These are phyloP conservation scores for Mellilla xanthometata DNA, from an alignment of 2,888 invertebrate species.

Conservation along the genomic window DNA sequence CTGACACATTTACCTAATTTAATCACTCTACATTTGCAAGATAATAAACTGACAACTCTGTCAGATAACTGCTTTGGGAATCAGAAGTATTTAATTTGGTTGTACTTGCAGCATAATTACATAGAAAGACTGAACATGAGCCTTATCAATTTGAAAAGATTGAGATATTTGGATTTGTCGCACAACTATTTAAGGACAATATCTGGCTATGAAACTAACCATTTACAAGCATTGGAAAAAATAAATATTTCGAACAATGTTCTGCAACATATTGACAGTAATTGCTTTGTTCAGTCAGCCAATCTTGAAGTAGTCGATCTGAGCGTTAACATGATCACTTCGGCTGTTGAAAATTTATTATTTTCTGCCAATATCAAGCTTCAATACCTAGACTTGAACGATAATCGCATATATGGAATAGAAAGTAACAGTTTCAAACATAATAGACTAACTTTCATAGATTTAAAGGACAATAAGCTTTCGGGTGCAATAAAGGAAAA, in stretches of 20 bases:
- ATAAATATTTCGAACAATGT: slow-evolving; percentile 60
- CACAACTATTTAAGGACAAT: slow-evolving; percentile 48
- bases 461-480: slow-evolving; percentile 56
- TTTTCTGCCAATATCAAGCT: slow-evolving; percentile 54
- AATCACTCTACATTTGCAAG: slow-evolving; percentile 47
- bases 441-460: slow-evolving; percentile 45
- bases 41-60: slow-evolving; percentile 48
- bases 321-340: slow-evolving; percentile 53
- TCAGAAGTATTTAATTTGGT: slow-evolving; percentile 40
- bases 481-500: slow-evolving; percentile 45
- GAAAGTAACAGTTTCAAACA: slow-evolving; percentile 54
- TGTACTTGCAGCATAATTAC: slow-evolving; percentile 53
- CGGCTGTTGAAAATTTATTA: slow-evolving; percentile 48
- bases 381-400: slow-evolving; percentile 49
- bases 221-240: slow-evolving; percentile 43
- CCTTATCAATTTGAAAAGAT: slow-evolving; percentile 48
- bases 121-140: slow-evolving; percentile 51
- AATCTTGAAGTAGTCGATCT: slow-evolving; percentile 52
- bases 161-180: slow-evolving; percentile 53
- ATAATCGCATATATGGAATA: slow-evolving; percentile 51
- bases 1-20: slow-evolving; percentile 44
- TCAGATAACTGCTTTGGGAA: slow-evolving; percentile 47
- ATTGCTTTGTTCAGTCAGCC: slow-evolving; percentile 54
- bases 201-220: slow-evolving; percentile 53
- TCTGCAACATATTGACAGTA: slow-evolving; percentile 51